Evolutionary conservation across 2,797 vertebrate genomes (phyloP).

Genomic region (Sciaenops ocellatus): DNA sequence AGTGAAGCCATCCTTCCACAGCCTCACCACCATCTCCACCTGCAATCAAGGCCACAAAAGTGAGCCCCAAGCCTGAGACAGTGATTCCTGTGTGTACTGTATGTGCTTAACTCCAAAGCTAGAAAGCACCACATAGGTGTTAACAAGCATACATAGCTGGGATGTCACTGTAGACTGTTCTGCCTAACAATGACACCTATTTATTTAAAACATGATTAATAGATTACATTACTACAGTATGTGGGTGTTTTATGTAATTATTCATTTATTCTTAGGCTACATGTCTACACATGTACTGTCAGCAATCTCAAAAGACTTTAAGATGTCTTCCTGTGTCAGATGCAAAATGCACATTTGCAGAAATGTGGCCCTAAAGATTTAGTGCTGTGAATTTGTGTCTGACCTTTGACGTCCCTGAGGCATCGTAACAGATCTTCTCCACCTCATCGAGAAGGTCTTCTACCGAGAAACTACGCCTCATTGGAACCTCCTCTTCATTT

Average conservation of each 20-base stretch:
- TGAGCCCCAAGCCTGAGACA: background rate
- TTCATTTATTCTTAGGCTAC: background rate
- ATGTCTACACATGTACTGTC: background rate
- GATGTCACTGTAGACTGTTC: background rate
- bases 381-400: background rate
- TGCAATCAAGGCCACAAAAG: slow-evolving; percentile 56
- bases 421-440: slow-evolving; percentile 87
- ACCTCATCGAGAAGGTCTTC: slow-evolving; percentile 89
- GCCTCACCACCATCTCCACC: slow-evolving; percentile 94
- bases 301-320: background rate
- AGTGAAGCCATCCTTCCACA: slow-evolving; percentile 98
- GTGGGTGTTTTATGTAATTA: background rate
- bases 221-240: background rate
- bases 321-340: background rate
- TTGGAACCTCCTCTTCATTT: slow-evolving; percentile 79
- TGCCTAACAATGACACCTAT: background rate
- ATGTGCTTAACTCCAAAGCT: background rate
- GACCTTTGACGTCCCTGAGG: slow-evolving; percentile 85
- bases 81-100: background rate
- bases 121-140: background rate
- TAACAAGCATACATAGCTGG: background rate
- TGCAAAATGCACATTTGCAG: background rate
- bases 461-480: slow-evolving; percentile 87
- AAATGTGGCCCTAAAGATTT: background rate
- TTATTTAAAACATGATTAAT: background rate